phyloP scores from a whole-genome alignment of 2,797 vertebrate genomes.

The Chromobotia macracanthus region DNA sequence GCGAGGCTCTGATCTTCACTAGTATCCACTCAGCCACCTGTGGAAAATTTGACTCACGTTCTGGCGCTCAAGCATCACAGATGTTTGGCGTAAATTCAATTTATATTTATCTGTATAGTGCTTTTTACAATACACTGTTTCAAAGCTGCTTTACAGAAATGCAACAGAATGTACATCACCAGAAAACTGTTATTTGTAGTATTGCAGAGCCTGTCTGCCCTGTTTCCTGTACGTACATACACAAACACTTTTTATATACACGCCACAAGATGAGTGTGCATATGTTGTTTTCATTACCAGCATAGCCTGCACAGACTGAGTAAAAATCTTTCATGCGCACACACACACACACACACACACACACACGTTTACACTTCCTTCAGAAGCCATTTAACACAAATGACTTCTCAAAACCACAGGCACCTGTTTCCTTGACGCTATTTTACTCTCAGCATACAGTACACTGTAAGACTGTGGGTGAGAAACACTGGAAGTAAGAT shows the following conservation, averaged over 20 bases:
- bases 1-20: slow-evolving; percentile 46
- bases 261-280: slow-evolving; percentile 13
- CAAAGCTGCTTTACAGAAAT: no score
- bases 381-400: slow-evolving; percentile 45
- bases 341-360: slow-evolving; percentile 24
- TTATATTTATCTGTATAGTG: no score
- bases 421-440: slow-evolving; percentile 67
- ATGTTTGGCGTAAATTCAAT: slow-evolving; percentile 66
- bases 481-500: background rate
- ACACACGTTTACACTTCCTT: slow-evolving; percentile 51
- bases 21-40: slow-evolving; percentile 70
- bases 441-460: background rate
- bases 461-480: background rate
- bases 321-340: slow-evolving; percentile 63
- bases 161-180: no score
- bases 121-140: no score
- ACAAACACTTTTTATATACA: slow-evolving; percentile 19
- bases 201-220: slow-evolving; percentile 67
- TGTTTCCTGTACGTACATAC: slow-evolving; percentile 66
- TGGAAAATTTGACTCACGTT: slow-evolving; percentile 80
- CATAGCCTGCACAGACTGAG: slow-evolving; percentile 43
- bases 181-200: no score
- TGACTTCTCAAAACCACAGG: slow-evolving; percentile 43
- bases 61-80: slow-evolving; percentile 69
- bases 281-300: slow-evolving; percentile 47